Evolutionary conservation across 2,888 invertebrate species (phyloP), one percentile per base, ranked within the genome.

Genomic region (Drosophila lacicola): DNA sequence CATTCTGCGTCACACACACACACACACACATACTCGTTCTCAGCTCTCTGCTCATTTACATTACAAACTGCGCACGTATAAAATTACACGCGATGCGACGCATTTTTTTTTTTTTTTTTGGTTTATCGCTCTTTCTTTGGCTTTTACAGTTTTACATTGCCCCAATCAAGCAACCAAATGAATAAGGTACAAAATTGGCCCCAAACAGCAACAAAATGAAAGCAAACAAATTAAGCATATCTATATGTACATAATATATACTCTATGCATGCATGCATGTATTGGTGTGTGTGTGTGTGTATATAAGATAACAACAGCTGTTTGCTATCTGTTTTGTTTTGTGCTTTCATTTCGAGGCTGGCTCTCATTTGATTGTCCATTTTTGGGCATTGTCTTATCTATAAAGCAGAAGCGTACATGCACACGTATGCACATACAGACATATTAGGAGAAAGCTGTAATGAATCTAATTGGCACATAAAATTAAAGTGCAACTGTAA

Each of bases 41-140:
- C 44, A 55, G 44, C 46, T 56, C 39, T 50, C 66, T 55, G 55
- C 69, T 74, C 72, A 80, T 83, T 83, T 83, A 83, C 81, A 82
- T 82, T 82, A 71, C 55, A 72, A 78, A 82, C 82, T 82, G 82
- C 85, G 82, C 82, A 82, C 82, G 74, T 74, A 66, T 72, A 70
- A 65, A 66, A 61, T 78, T 75, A 75, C 75, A 75, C 39, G 60
- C 63, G 37, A 56, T 46, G 54, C 60, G 39, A 62, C 69, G 53
- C 47, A 62, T 68, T 70, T 62, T 41, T 53, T 29, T 39, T 29
- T 29, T 17, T 25, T 29, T 41, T 36, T 33, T 47, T 5, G 36
- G 37, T 53, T 67, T 74, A 56, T 73, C 47, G 41, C 44, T 55
- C 50, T 54, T 57, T 65, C 50, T 41, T 57, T 21, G 21, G 50